phyloP scores from a whole-genome alignment of 2,888 invertebrate species.

The Xanthia icteritia region DNA sequence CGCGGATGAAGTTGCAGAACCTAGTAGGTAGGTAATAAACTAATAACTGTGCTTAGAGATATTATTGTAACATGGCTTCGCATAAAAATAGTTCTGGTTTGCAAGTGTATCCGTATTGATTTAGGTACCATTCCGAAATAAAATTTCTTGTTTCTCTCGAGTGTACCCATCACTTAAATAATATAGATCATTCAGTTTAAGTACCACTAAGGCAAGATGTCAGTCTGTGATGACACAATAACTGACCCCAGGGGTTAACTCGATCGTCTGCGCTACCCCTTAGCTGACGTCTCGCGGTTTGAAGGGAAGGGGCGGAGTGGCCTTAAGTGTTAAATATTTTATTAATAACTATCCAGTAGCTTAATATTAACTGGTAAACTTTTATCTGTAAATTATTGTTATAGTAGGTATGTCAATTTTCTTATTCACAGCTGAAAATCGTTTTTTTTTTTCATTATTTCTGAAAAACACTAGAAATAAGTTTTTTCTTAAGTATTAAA shows the following conservation, averaged over 20 bases:
- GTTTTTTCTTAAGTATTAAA: no score
- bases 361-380: no score
- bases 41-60: background rate
- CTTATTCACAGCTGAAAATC: background rate
- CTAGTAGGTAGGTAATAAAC: background rate
- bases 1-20: background rate
- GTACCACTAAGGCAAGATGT: constrained; percentile 67
- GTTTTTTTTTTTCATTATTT: background rate
- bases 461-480: background rate
- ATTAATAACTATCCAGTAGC: background rate
- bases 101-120: background rate
- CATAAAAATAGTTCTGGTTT: no score
- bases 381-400: no score
- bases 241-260: constrained; percentile 78
- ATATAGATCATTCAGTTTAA: constrained; percentile 31
- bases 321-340: constrained; percentile 20
- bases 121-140: background rate
- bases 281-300: constrained; percentile 58
- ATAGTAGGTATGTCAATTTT: no score
- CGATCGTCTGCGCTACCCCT: constrained; percentile 77
- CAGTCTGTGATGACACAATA: constrained; percentile 80
- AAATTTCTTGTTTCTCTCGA: no score
- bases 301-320: constrained; percentile 29
- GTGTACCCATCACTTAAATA: background rate
- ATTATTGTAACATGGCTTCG: background rate